phyloP scores from a whole-genome alignment of 2,888 invertebrate species.

The Caenorhabditis sulstoni region DNA sequence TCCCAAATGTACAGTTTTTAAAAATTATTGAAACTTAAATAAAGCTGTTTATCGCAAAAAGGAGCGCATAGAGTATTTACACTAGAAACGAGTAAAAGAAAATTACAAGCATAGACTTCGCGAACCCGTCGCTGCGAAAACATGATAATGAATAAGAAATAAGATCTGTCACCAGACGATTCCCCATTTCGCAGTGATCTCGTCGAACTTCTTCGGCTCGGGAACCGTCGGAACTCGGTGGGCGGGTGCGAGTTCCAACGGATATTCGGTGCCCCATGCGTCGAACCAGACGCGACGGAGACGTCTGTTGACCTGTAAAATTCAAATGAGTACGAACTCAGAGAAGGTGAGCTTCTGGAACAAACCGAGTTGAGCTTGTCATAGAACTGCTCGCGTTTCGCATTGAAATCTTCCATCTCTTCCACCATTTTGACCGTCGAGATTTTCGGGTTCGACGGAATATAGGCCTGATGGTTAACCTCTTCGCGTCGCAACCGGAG shows the following conservation, averaged over 20 bases:
- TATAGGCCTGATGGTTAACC: constrained; percentile 48
- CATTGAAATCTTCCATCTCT: constrained; percentile 55
- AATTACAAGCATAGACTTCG: constrained; percentile 49
- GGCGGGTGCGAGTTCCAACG: constrained; percentile 26
- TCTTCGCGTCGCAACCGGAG: constrained; percentile 48
- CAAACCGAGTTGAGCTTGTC: constrained; percentile 52
- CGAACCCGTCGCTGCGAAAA: constrained; percentile 50
- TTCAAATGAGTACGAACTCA: not conserved
- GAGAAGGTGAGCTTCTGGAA: not conserved
- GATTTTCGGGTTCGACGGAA: constrained; percentile 50
- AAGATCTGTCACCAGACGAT: constrained; percentile 47
- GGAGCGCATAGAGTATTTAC: constrained; percentile 19
- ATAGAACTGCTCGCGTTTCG: constrained; percentile 39
- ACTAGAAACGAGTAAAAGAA: constrained; percentile 16
- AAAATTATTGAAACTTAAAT: not conserved
- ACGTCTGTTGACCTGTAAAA: constrained; percentile 68
- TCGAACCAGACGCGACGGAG: constrained; percentile 70
- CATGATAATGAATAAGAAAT: constrained; percentile 29
- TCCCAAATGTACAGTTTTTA: not conserved
- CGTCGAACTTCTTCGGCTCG: constrained; percentile 43
- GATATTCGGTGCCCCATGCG: constrained; percentile 55
- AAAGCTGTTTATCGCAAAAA: not conserved
- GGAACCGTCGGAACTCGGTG: not conserved
- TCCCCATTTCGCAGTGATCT: constrained; percentile 56
- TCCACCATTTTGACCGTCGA: constrained; percentile 34